These are phyloP conservation scores for Clamator glandarius DNA, from an alignment of 2,797 vertebrate genomes.

Conservation along the genomic window DNA sequence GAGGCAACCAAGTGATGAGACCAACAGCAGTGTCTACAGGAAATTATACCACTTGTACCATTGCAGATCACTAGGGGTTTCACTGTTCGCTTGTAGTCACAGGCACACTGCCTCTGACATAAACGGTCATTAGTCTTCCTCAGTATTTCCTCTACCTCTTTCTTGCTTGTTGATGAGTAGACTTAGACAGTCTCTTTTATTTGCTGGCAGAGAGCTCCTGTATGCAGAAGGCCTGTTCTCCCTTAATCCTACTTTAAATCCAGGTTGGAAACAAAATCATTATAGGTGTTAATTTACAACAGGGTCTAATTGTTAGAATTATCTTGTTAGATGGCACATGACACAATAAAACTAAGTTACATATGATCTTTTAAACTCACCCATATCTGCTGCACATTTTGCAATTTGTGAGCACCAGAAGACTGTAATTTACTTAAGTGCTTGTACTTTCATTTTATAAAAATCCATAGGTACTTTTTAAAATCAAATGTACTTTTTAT, in stretches of 20 bases:
- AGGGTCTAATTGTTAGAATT: background rate
- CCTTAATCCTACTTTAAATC: background rate
- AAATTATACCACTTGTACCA: background rate
- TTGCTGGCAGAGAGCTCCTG: background rate
- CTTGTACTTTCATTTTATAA: conserved; percentile 11
- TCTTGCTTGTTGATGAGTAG: accelerated
- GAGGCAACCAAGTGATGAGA: conserved; percentile 9
- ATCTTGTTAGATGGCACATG: background rate
- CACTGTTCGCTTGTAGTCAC: background rate
- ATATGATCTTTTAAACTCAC: background rate
- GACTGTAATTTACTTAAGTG: conserved; percentile 21
- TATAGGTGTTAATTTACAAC: background rate
- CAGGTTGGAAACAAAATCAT: background rate
- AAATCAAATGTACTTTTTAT: conserved; percentile 27
- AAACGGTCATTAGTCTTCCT: background rate
- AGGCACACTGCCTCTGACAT: background rate
- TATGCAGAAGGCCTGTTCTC: background rate
- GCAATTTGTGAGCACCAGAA: background rate
- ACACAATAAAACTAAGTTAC: background rate
- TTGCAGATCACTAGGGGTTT: background rate
- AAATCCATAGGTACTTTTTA: background rate
- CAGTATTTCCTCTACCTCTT: background rate
- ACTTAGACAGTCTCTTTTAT: background rate
- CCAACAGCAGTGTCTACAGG: background rate
- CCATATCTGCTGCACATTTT: background rate